Conservation (phyloP, 2,797 vertebrate genomes). For the Uromys caudimaculatus region DNA sequence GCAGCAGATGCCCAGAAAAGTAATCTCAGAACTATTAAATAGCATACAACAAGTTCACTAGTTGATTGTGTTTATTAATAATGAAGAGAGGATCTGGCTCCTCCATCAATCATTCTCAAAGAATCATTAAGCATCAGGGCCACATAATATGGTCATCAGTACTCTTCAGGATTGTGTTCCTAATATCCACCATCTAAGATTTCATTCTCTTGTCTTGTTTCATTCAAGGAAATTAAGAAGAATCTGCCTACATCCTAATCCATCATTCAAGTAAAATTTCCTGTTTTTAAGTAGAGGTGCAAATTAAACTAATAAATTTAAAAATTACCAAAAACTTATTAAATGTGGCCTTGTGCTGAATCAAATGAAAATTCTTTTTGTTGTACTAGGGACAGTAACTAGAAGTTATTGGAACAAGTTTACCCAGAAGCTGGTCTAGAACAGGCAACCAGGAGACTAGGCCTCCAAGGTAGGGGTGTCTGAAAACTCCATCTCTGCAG, state of each 20-base stretch:
- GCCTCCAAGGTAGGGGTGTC: neutral
- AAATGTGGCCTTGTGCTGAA: neutral
- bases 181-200: neutral
- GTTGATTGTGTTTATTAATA: neutral
- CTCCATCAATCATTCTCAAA: neutral
- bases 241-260: constrained; percentile 7
- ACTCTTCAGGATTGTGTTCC: neutral
- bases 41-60: neutral
- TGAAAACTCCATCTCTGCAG: neutral
- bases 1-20: neutral
- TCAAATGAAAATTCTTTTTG: constrained; percentile 38
- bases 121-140: neutral
- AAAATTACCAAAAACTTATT: constrained; percentile 2
- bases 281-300: neutral
- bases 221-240: neutral
- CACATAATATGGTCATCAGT: neutral
- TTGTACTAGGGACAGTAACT: neutral
- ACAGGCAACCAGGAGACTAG: neutral
- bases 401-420: neutral
- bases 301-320: constrained; percentile 29
- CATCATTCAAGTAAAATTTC: constrained; percentile 8
- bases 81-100: neutral
- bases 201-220: neutral
- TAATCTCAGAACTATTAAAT: neutral
- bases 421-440: neutral